Percentiles rank a stretch among this genome's conserved stretches.
These are phyloP conservation scores for Falco biarmicus DNA, from an alignment of 2,797 vertebrate species.

Conservation along the genomic window DNA sequence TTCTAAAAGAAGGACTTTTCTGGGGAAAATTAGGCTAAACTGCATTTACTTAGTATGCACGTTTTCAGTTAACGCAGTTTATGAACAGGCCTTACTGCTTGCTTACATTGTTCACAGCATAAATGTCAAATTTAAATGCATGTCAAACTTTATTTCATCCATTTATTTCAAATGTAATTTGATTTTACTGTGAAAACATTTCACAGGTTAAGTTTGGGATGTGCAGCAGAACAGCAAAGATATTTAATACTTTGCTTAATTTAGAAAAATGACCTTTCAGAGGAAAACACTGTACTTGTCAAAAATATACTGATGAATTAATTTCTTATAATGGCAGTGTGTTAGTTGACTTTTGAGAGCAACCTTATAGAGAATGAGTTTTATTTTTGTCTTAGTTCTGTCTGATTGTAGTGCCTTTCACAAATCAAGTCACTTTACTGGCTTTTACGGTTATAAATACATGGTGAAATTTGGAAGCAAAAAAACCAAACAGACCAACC, in stretches of 20 bases:
- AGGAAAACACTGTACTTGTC: constrained; percentile 28
- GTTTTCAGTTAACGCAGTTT: not conserved
- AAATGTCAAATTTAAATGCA: not conserved
- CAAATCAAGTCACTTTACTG: constrained; percentile 30
- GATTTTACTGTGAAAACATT: constrained; percentile 25
- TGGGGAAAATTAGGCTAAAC: not conserved
- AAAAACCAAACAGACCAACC: not conserved
- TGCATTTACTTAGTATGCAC: not conserved
- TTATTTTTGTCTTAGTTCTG: constrained; percentile 56
- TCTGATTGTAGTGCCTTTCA: constrained; percentile 38
- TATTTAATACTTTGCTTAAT: constrained; percentile 55
- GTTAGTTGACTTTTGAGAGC: constrained; percentile 38
- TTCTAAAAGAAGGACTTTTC: not conserved
- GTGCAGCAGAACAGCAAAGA: constrained; percentile 3
- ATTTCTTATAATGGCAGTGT: constrained; percentile 38
- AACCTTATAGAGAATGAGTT: constrained; percentile 47
- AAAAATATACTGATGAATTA: constrained; percentile 60
- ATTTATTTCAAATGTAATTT: not conserved
- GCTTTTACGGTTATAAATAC: constrained; percentile 27
- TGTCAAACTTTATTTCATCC: not conserved
- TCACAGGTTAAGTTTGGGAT: not conserved
- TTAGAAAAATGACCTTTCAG: constrained; percentile 63
- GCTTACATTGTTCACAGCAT: not conserved
- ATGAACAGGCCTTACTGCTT: not conserved
- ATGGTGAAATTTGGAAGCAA: not conserved